A percentile compares a stretch with the other conserved stretches of the same genome.
Conservation (phyloP, 1,140 invertebrate species). For the Pseudobourletiella spinata region DNA sequence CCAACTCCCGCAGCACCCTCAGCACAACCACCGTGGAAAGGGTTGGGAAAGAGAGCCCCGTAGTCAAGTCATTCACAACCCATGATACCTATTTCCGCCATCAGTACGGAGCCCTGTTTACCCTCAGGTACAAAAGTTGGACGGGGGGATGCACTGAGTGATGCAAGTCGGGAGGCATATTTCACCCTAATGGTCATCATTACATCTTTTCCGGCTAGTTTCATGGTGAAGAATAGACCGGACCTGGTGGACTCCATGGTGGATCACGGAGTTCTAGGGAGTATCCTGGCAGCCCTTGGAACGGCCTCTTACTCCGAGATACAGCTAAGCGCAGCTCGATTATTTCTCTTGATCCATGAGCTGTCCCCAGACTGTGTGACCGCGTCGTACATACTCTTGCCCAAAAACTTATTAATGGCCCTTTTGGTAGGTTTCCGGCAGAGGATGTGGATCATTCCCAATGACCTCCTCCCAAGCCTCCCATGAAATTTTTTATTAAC, state of each 20-base stretch:
- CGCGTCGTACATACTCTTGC: background rate
- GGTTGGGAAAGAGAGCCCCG: background rate
- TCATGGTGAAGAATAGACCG: conserved; percentile 10
- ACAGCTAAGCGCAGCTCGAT: conserved; percentile 5
- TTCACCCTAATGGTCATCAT: too few species aligned
- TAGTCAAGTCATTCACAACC: too few species aligned
- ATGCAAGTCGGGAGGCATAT: too few species aligned
- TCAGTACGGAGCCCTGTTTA: background rate
- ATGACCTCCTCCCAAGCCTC: too few species aligned
- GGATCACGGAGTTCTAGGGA: conserved; percentile 13
- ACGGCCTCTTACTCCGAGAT: background rate
- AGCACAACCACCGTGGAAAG: background rate
- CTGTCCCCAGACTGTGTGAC: conserved; percentile 10
- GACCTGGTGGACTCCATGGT: conserved; percentile 14
- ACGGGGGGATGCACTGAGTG: too few species aligned
- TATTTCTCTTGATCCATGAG: conserved; percentile 15
- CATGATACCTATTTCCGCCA: background rate
- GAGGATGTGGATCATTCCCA: background rate
- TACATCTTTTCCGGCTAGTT: too few species aligned
- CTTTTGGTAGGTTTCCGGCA: conserved; percentile 7
- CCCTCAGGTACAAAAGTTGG: conserved; percentile 7
- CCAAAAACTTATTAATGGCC: background rate
- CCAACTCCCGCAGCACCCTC: background rate
- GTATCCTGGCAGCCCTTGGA: conserved; percentile 6
- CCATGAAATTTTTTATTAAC: too few species aligned